These are phyloP conservation scores for Peromyscus polionotus DNA, from an alignment of 2,113 vertebrate genomes.

Conservation along the genomic window DNA sequence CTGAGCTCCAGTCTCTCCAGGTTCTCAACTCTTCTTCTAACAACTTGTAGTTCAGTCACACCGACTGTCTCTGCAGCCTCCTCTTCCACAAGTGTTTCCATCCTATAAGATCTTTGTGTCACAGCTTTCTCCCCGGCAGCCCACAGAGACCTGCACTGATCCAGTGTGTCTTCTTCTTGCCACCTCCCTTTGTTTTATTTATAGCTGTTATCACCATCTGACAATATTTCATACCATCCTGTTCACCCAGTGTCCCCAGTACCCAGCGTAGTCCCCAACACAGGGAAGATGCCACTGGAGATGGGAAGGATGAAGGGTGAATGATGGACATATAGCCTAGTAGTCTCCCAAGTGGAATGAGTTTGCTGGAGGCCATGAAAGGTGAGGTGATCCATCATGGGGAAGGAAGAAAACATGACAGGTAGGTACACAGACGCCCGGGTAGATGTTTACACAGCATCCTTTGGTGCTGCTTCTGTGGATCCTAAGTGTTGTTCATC, in stretches of 20 bases:
- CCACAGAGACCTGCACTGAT: neutral
- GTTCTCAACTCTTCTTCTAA: neutral
- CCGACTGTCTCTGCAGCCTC: neutral
- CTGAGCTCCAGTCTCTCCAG: neutral
- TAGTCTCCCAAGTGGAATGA: neutral
- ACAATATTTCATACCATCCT: neutral
- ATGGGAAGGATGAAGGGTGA: neutral
- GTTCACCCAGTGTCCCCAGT: neutral
- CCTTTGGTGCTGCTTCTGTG: neutral
- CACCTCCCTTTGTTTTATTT: constrained; percentile 11
- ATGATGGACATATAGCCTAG: neutral
- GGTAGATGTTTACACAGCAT: neutral
- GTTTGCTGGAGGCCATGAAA: neutral
- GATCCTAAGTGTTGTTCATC: neutral
- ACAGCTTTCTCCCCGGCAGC: neutral
- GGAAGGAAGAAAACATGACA: neutral
- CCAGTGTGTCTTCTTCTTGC: neutral
- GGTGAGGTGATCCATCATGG: neutral
- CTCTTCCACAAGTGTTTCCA: neutral
- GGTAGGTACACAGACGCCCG: neutral
- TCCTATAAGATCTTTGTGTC: neutral
- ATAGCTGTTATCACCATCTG: neutral
- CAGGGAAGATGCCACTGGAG: neutral
- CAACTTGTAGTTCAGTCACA: neutral
- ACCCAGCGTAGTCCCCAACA: neutral